phyloP scores from a whole-genome alignment of 2,888 invertebrate genomes.

The Drosophila gaucha region DNA sequence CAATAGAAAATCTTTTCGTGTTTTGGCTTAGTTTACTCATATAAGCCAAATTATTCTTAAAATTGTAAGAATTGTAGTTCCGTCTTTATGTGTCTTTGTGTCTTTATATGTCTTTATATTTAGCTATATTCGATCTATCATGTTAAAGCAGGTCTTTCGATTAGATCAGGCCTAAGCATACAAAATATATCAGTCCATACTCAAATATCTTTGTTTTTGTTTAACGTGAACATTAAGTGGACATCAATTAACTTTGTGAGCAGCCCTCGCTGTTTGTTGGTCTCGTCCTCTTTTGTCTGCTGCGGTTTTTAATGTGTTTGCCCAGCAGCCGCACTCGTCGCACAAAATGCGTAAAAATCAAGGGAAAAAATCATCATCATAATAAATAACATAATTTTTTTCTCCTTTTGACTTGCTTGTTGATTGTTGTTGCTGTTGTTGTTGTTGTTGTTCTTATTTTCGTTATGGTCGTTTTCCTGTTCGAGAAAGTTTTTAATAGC shows the following conservation, averaged over 20 bases:
- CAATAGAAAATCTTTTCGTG: too few relatives aligned
- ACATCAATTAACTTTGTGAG: conserved; percentile 1
- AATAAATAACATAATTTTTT: conserved; percentile 60
- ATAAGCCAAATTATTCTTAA: too few relatives aligned
- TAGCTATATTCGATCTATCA: too few relatives aligned
- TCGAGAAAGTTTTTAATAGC: conserved; percentile 77
- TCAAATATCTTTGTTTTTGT: too few relatives aligned
- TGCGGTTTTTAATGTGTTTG: conserved; percentile 47
- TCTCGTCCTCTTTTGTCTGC: conserved; percentile 4
- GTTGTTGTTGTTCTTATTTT: conserved; percentile 30
- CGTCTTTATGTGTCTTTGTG: too few relatives aligned
- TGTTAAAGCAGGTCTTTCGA: neutral
- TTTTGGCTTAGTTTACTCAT: too few relatives aligned
- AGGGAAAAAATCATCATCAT: conserved; percentile 53
- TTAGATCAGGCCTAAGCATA: neutral
- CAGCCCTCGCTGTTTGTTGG: conserved; percentile 20
- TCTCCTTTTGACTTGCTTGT: conserved; percentile 14
- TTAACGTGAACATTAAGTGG: neutral
- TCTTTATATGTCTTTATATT: too few relatives aligned
- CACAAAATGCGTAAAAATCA: conserved; percentile 68
- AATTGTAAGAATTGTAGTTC: too few relatives aligned
- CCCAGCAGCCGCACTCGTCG: conserved; percentile 41
- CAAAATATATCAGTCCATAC: too few relatives aligned
- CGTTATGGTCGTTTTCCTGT: conserved; percentile 43
- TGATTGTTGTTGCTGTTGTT: conserved; percentile 7